phyloP scores from a whole-genome alignment of 2,888 invertebrate species.

The Arrhopalites spinosus region DNA sequence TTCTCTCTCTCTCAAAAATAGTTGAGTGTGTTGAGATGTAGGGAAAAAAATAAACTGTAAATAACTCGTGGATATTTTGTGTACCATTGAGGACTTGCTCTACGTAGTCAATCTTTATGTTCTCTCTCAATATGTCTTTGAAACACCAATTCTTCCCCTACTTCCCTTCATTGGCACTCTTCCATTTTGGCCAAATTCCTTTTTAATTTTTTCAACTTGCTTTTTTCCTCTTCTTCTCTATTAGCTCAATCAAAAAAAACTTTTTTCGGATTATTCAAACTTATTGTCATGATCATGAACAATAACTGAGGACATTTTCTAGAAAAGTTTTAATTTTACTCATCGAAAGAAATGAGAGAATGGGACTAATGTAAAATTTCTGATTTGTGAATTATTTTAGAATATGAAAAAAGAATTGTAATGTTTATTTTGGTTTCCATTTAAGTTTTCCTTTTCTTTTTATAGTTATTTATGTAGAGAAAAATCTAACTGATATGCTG shows the following conservation, averaged over 20 bases:
- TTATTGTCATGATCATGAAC: too few relatives aligned
- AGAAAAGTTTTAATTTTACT: too few relatives aligned
- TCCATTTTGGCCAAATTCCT: slow-evolving; percentile 8
- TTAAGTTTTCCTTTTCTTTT: neutral
- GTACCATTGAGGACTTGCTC: slow-evolving; percentile 11
- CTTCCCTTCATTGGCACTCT: neutral
- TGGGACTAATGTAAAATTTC: neutral
- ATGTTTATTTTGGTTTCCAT: slow-evolving; percentile 7
- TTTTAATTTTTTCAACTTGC: neutral
- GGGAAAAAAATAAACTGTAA: neutral
- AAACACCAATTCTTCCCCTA: neutral
- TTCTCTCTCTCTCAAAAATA: neutral
- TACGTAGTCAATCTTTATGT: neutral
- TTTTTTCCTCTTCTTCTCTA: neutral
- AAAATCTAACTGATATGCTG: too few relatives aligned
- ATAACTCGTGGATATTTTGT: too few relatives aligned
- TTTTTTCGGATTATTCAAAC: too few relatives aligned
- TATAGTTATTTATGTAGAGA: too few relatives aligned
- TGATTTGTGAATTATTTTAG: neutral
- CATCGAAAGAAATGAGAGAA: neutral
- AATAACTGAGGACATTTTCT: too few relatives aligned
- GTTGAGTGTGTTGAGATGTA: too few relatives aligned
- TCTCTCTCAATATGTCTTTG: neutral
- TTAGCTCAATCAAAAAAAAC: too few relatives aligned
- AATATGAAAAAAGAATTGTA: neutral